Conservation (phyloP, 1,140 invertebrate genomes). For the Brachionus manjavacas region DNA sequence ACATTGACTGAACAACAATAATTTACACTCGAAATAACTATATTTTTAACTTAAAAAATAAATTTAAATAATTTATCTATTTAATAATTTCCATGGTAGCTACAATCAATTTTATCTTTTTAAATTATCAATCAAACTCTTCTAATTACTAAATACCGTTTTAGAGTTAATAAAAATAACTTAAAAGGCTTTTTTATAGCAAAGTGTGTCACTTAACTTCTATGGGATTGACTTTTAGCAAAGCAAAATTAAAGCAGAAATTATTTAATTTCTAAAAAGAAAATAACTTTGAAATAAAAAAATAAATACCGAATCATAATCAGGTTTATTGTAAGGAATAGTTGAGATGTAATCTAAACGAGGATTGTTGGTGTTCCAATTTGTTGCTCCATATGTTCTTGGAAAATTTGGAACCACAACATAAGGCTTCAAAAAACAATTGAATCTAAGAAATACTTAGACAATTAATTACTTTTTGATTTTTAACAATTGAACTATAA, state of each 20-base stretch:
- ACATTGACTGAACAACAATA: no score
- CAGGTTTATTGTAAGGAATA: constrained; percentile 14
- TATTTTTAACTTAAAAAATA: no score
- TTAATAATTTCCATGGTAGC: no score
- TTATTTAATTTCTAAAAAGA: neutral
- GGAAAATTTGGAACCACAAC: constrained; percentile 11
- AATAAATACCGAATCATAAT: neutral
- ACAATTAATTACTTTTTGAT: constrained; percentile 2
- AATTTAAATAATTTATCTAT: no score
- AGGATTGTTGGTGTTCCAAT: constrained; percentile 5
- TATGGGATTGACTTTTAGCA: neutral
- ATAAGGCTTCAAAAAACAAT: neutral
- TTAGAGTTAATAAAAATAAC: no score
- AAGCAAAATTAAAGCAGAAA: no score
- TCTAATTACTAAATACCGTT: no score
- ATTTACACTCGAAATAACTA: no score
- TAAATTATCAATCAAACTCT: no score
- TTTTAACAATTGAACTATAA: neutral
- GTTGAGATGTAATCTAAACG: neutral
- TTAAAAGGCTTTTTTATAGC: no score
- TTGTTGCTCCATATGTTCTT: constrained; percentile 10
- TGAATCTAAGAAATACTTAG: neutral
- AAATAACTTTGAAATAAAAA: neutral
- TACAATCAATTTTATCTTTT: no score
- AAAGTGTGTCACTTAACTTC: no score